These are phyloP conservation scores for Latrodectus elegans DNA, from an alignment of 2,888 invertebrate species.

Conservation along the genomic window DNA sequence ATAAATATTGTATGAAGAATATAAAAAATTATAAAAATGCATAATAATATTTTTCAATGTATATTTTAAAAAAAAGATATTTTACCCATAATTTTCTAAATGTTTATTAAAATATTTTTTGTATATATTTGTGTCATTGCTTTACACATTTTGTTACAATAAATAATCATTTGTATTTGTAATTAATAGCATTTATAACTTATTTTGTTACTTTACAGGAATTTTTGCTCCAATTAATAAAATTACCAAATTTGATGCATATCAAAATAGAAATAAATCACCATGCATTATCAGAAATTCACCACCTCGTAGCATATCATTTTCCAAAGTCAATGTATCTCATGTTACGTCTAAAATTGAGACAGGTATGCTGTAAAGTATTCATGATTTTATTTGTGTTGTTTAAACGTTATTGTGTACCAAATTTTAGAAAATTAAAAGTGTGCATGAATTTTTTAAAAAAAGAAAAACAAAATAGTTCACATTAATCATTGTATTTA, in stretches of 20 bases:
- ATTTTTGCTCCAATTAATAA: conserved; percentile 77
- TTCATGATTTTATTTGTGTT: neutral
- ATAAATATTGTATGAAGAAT: too few relatives aligned
- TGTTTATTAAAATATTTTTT: too few relatives aligned
- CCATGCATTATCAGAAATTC: conserved; percentile 43
- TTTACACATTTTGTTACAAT: neutral
- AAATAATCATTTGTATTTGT: neutral
- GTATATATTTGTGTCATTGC: too few relatives aligned
- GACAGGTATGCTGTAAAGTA: conserved; percentile 73
- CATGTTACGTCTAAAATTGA: conserved; percentile 76
- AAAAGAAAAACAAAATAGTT: too few relatives aligned
- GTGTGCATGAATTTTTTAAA: too few relatives aligned
- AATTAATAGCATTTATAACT: too few relatives aligned
- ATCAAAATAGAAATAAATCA: conserved; percentile 34
- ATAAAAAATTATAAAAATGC: too few relatives aligned
- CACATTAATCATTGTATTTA: too few relatives aligned
- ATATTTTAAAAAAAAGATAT: too few relatives aligned
- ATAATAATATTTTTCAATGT: too few relatives aligned
- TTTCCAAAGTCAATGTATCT: conserved; percentile 74
- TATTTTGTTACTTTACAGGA: conserved; percentile 72
- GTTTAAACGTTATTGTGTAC: neutral
- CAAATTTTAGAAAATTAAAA: neutral
- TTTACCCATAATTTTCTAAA: too few relatives aligned
- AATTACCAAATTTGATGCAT: conserved; percentile 73
- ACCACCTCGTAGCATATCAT: conserved; percentile 62